phyloP scores from a whole-genome alignment of 2,888 invertebrate genomes.

The Torymus aiolomorphi region DNA sequence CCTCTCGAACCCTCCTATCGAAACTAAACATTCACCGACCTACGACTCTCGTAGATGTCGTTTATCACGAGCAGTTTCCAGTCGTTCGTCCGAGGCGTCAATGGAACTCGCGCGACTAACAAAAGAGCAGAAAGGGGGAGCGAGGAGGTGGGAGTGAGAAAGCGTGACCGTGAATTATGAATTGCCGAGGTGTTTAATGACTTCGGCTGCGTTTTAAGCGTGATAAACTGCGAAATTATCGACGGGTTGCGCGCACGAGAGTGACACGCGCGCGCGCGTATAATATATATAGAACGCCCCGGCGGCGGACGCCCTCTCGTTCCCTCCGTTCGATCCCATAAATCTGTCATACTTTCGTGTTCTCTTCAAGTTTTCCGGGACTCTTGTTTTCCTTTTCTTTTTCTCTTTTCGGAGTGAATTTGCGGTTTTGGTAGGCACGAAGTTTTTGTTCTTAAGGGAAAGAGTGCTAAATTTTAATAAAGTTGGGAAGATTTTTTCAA shows the following conservation, averaged over 20 bases:
- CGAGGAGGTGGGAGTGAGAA: background rate
- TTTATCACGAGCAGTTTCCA: conserved; percentile 32
- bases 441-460: no score
- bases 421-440: no score
- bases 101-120: background rate
- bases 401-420: no score
- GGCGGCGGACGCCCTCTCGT: background rate
- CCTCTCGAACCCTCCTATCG: background rate
- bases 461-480: no score
- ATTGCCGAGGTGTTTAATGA: conserved; percentile 35
- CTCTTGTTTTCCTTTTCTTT: no score
- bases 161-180: conserved; percentile 31
- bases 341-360: conserved; percentile 6
- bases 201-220: conserved; percentile 25
- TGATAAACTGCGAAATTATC: conserved; percentile 40
- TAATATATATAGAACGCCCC: background rate
- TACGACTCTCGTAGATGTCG: conserved; percentile 5
- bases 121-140: conserved; percentile 19
- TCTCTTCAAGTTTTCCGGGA: no score
- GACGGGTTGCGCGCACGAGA: conserved; percentile 18
- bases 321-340: conserved; percentile 11
- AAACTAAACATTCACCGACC: conserved; percentile 18
- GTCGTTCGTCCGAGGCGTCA: background rate
- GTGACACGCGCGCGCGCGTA: conserved; percentile 13
- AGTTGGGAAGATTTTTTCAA: no score